Evolutionary conservation across 1,140 invertebrate genomes (phyloP).

Genomic region (Pseudomyrmex sp.): DNA sequence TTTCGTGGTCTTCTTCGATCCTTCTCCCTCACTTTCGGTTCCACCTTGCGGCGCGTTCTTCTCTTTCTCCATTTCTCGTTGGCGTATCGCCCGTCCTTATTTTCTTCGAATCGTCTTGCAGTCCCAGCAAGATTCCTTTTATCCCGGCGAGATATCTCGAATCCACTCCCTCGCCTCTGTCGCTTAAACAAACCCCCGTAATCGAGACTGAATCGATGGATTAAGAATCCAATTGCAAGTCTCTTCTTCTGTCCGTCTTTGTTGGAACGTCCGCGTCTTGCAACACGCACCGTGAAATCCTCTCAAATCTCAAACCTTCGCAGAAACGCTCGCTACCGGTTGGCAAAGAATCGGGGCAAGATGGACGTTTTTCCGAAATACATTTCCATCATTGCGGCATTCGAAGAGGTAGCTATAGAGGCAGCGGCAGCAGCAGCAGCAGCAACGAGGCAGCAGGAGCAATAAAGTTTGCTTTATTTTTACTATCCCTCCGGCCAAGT

Average conservation of each 20-base stretch:
- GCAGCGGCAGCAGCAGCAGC: slow-evolving; percentile 50
- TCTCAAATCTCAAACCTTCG: slow-evolving; percentile 38
- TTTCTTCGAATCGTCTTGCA: slow-evolving; percentile 32
- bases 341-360: slow-evolving; percentile 20
- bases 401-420: slow-evolving; percentile 8
- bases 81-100: slow-evolving; percentile 40
- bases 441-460: slow-evolving; percentile 57
- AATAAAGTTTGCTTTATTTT: slow-evolving; percentile 82
- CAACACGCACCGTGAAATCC: slow-evolving; percentile 56
- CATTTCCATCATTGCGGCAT: slow-evolving; percentile 62
- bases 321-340: neutral
- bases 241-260: slow-evolving; percentile 3
- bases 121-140: slow-evolving; percentile 27
- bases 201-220: slow-evolving; percentile 74
- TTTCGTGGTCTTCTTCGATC: slow-evolving; percentile 41
- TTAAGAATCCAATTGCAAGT: slow-evolving; percentile 77
- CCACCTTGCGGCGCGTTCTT: neutral
- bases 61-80: neutral
- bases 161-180: neutral
- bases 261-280: slow-evolving; percentile 38
- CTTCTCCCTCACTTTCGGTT: slow-evolving; percentile 55
- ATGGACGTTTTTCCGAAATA: slow-evolving; percentile 72
- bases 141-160: slow-evolving; percentile 29
- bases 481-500: slow-evolving; percentile 78
- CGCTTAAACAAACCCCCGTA: slow-evolving; percentile 70